Base-by-base conservation (phyloP, 2,113 vertebrate genomes). In the Nibea coibor region DNA sequence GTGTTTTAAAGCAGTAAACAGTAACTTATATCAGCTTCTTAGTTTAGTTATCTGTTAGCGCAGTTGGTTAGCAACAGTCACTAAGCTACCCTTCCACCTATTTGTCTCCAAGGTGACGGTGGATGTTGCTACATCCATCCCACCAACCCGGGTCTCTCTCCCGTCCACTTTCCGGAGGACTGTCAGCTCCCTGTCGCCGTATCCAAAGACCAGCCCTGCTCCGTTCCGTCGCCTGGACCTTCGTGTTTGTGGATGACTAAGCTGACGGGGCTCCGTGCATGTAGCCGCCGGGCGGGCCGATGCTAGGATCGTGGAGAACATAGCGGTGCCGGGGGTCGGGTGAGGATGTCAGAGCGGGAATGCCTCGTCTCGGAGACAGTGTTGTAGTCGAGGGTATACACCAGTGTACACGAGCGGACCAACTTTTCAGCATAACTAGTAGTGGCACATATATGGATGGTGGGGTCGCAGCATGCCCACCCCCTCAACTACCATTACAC, bases 401-500 rank as follows among this genome's bases (percentile, higher is more conserved):
- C 73, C 58, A 79, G 67, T 80, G 78, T 31, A 9, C 62, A 47
- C 74, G 16, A 45, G 61, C n/a, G 70, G 62, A 78, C 15, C 77
- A 62, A 80, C 62, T 73, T 76, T 72, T 71, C 63, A 88, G 84
- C 81, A 66, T 28, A 72, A 72, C 66, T n/a, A 73, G 75, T 10
- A 73, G 82, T 87, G 67, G 71, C 78, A 69, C 82, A 67, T 94
- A 78, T 88, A 90, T 94, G 90, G 92, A 92, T 94, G 92, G 93
- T 94, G 91, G 90, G 84, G 83, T 83, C 80, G 82, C 92, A 92
- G 87, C 16, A 93, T 94, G 93, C 91, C 86, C 88, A 89, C 84
- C 81, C 85, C 90, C 81, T 87, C 90, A 72, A 78, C 84, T 53
- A 89, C 75, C 80, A 82, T 43, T 47, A 77, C 89, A 79, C 69